Evolutionary conservation across 1,140 invertebrate genomes (phyloP), one percentile per base, ranked within the genome.

Genomic region (Habropoda laboriosa): DNA sequence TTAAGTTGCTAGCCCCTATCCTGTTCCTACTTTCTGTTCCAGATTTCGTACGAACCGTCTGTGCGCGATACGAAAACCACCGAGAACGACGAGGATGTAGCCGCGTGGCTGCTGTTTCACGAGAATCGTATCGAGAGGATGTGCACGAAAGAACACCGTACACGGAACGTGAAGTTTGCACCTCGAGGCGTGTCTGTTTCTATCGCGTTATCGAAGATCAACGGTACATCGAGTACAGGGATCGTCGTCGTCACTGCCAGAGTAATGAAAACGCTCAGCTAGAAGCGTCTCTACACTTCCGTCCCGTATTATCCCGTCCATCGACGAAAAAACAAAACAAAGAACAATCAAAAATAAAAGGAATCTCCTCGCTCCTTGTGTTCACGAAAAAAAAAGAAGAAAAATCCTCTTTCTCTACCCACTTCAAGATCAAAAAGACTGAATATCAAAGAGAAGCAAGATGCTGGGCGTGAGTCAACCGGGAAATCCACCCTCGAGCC

Each of bases 381-480:
- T n/a, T n/a, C n/a, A 32, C 0, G 24, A 13, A 13, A n/a, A 5
- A 35, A 12, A 32, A 13, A 38, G 16, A 40, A n/a, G 30, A 35
- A 35, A 42, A 24, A 40, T 32, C 18, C 72, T 16, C 16, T 60
- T 51, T 72, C 49, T 53, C 40, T 6, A 35, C 40, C 30, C 1
- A 2, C 12, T 40, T 71, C 74, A 83, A 86, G 79, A 83, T 82
- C 78, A 80, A 80, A 68, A 70, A 85, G 77, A 82, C 73, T 77
- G 77, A 87, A 72, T 58, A 74, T 78, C 77, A 72, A 66, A 85
- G 82, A 84, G 70, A 80, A 63, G 80, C 78, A 86, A 87, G 82
- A 93, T 93, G 92, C 87, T 93, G 88, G 92, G 92, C 63, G 91
- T 93, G 83, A 93, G 92, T 91, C 91, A 92, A 71, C 92, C 92